Evolutionary conservation across 2,888 invertebrate species (phyloP), one percentile per base, ranked within the genome.

Genomic region (Eilema griseolum): DNA sequence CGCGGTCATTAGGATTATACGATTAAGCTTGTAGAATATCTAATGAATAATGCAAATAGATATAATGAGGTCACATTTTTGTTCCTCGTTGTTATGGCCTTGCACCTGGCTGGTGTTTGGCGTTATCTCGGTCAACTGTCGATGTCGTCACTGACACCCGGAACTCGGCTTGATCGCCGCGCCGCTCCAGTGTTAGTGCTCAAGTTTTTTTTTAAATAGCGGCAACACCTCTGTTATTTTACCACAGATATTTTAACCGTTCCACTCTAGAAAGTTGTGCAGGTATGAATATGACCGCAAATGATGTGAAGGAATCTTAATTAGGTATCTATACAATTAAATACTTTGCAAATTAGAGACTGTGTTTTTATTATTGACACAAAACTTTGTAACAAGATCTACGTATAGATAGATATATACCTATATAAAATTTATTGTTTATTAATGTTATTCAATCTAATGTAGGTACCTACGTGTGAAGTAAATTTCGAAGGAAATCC

Each of bases 21-120:
- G 70, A 72, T 77, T 76, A 78, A 59, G 59, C 69, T 71, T 73
- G 24, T 77, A 69, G 83, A 85, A 85, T 86, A 65, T 77, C 77
- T 82, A 80, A 88, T 88, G 85, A 87, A 88, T 88, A 84, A 87
- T 88, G 81, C 72, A 85, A 81, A 84, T 79, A 69, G 73, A 77
- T 71, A 70, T 85, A 85, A 87, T 86, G 85, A 87, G 88, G 88
- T 88, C 85, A 84, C 82, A 88, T 82, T 85, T 85, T 86, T 83
- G 78, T 82, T 83, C 82, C 76, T 82, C 76, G 74, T 75, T 73
- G 76, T n/a, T 65, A 65, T 81, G 87, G 82, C 89, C 88, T 88
- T 88, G 87, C 87, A 88, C 83, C 87, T 88, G 88, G 82, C 84
- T 79, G 83, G 61, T 56, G 56, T 24, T 10, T 37, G 69, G 86